Evolutionary conservation across 2,888 invertebrate species (phyloP), one percentile per base, ranked within the genome.

Genomic region (Panzeria rudis): DNA sequence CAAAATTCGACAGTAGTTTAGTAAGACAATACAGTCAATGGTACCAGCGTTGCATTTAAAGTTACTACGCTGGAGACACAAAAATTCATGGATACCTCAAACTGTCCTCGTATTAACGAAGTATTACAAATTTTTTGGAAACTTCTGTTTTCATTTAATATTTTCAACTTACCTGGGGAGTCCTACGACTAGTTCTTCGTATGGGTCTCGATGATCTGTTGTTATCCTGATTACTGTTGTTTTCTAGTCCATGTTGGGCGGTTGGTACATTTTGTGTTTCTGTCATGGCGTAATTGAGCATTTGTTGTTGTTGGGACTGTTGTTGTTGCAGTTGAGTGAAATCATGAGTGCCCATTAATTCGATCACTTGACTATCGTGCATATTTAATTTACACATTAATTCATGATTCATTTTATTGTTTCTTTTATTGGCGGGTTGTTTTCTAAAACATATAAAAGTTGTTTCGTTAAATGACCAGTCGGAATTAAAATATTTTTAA

Each of bases 201-300:
- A 92, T 88, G n/a, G 91, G 91, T n/a, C 91, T 87, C 2, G 91
- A 89, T 41, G 89, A 88, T 38, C 90, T 87, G 76, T 91, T 91
- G 47, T 78, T 78, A 50, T 86, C 83, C 62, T 62, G 72, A 80
- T 75, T 86, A 61, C 88, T 73, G n/a, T 35, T 90, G 62, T 89
- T 87, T 54, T 91, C 91, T 73, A 89, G 89, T 9, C 89, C 89
- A 29, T 90, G 84, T 0, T 87, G 89, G 88, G 87, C 89, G 87
- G 82, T 89, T 88, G 69, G 87, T 89, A 72, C 32, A 61, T 50
- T 83, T 80, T 86, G 79, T 64, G 75, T 81, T 68, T 84, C 79
- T 68, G 76, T 80, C 77, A 83, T 81, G 54, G 77, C 61, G 32
- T 81, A 81, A 66, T 86, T 88, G 86, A 76, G 86, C 86, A 87